These are phyloP conservation scores for Pissodes strobi DNA, from an alignment of 1,140 invertebrate genomes.

Conservation along the genomic window DNA sequence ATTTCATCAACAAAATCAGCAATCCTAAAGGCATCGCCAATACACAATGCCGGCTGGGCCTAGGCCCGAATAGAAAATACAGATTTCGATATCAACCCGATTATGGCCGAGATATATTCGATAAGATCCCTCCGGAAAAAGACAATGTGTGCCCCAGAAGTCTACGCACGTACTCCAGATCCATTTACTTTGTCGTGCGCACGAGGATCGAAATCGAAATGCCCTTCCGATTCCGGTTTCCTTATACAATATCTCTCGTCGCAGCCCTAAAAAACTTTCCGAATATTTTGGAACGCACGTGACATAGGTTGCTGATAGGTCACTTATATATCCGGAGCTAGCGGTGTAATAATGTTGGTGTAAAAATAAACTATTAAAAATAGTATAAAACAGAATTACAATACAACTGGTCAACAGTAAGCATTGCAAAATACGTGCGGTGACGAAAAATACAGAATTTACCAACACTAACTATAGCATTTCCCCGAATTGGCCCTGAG, in stretches of 20 bases:
- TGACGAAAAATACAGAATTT: no score
- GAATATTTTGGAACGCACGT: slow-evolving; percentile 23
- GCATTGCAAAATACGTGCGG: no score
- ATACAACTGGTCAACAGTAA: no score
- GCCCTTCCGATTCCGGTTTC: slow-evolving; percentile 28
- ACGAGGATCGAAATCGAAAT: slow-evolving; percentile 39
- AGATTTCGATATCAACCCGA: slow-evolving; percentile 28
- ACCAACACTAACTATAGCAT: no score
- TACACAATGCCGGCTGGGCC: slow-evolving; percentile 10
- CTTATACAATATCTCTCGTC: slow-evolving; percentile 12
- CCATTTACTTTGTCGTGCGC: slow-evolving; percentile 38
- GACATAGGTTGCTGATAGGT: slow-evolving; percentile 20
- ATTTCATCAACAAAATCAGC: slow-evolving; percentile 1
- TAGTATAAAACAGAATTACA: no score
- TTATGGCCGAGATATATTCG: slow-evolving; percentile 29
- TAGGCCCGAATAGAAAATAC: slow-evolving; percentile 22
- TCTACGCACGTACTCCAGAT: slow-evolving; percentile 31
- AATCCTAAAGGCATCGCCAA: slow-evolving; percentile 1
- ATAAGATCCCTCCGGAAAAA: slow-evolving; percentile 20
- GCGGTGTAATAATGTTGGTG: no score
- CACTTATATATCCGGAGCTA: slow-evolving; percentile 21
- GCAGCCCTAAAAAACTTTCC: slow-evolving; percentile 15
- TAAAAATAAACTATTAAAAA: no score
- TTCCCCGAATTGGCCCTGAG: no score
- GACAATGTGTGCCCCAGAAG: slow-evolving; percentile 12